These are phyloP conservation scores for Ancistrus triradiatus DNA, from an alignment of 2,113 vertebrate species.

Conservation along the genomic window DNA sequence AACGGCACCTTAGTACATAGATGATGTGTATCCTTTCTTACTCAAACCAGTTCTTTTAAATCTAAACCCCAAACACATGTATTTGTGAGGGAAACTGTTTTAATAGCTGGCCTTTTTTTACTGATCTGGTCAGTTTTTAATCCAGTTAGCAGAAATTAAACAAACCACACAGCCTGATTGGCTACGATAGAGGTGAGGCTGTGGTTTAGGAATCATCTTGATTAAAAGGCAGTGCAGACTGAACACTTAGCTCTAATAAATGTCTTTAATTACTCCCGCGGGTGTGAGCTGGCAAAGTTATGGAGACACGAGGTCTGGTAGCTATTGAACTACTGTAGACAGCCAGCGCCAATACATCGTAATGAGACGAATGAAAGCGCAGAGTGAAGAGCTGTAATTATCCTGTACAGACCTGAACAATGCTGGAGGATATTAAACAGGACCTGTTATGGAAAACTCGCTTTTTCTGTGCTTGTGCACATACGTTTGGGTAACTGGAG, in stretches of 20 bases:
- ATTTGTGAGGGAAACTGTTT: slow-evolving; percentile 10
- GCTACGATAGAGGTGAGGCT: neutral
- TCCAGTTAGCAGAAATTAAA: slow-evolving; percentile 12
- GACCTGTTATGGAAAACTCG: neutral
- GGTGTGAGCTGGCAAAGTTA: neutral
- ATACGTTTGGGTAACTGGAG: too few species aligned
- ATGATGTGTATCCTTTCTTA: slow-evolving; percentile 20
- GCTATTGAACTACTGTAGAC: neutral
- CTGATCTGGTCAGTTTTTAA: neutral
- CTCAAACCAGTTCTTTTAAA: slow-evolving; percentile 17
- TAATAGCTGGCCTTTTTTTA: neutral
- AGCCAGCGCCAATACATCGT: neutral
- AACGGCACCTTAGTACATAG: slow-evolving; percentile 6
- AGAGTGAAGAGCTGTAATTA: neutral
- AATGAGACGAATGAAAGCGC: neutral
- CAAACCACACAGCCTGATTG: neutral
- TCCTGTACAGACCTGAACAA: neutral
- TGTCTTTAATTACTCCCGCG: slow-evolving; percentile 4
- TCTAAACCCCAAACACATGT: slow-evolving; percentile 9
- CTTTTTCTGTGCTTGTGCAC: neutral
- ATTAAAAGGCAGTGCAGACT: neutral
- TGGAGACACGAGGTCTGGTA: slow-evolving; percentile 4
- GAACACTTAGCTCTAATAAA: neutral
- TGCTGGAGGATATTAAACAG: neutral
- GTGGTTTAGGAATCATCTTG: slow-evolving; percentile 8